These are phyloP conservation scores for Neoitamus cyanurus DNA, from an alignment of 2,888 invertebrate species.

Conservation along the genomic window DNA sequence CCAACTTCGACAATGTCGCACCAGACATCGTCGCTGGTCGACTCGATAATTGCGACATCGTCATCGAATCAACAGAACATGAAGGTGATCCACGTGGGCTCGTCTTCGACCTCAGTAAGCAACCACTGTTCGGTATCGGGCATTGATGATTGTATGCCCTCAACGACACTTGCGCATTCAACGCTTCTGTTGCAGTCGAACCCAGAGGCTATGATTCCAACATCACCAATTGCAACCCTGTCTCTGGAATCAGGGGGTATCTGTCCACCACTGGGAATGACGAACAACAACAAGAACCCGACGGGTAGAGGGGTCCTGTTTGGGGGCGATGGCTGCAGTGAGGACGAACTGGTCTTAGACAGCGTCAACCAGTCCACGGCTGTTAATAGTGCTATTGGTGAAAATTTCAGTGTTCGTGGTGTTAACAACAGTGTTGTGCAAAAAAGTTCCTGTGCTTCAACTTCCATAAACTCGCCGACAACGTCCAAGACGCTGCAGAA, in stretches of 20 bases:
- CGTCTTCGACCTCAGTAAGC: conserved; percentile 6
- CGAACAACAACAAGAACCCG: neutral
- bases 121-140: neutral
- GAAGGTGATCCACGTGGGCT: conserved; percentile 22
- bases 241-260: conserved; percentile 12
- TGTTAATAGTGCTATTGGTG: conserved; percentile 26
- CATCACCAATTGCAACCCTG: conserved; percentile 43
- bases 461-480: conserved; percentile 11
- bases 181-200: conserved; percentile 13
- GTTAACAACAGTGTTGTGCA: conserved; percentile 30
- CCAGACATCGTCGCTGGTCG: neutral
- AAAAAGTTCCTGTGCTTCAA: conserved; percentile 36
- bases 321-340: neutral
- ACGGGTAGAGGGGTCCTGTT: neutral
- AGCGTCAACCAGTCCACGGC: conserved; percentile 2
- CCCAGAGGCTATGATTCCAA: conserved; percentile 19
- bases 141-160: conserved; percentile 43
- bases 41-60: conserved; percentile 12
- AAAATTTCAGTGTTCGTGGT: conserved; percentile 13
- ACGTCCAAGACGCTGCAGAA: neutral
- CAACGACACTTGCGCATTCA: conserved; percentile 42
- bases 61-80: neutral
- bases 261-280: neutral
- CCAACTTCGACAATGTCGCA: conserved; percentile 5
- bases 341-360: conserved; percentile 24